Conservation (phyloP, 2,888 invertebrate genomes). For the Choristoneura rosaceana region DNA sequence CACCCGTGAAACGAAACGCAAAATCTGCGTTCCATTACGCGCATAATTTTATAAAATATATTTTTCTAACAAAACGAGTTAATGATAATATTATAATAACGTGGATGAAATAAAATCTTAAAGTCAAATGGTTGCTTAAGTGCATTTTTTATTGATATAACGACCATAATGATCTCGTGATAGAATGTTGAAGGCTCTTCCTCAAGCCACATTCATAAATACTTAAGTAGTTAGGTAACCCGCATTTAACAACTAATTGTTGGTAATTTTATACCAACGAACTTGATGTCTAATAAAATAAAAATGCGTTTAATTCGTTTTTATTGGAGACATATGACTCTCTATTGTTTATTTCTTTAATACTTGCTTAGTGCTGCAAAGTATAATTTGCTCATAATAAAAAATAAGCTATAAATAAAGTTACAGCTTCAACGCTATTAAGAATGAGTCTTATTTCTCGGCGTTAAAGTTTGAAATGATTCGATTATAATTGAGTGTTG, state of each 20-base stretch:
- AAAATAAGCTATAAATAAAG: background rate
- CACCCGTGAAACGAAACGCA: conserved; percentile 23
- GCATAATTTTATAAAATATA: background rate
- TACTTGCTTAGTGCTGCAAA: background rate
- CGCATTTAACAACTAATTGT: conserved; percentile 20
- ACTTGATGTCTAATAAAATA: background rate
- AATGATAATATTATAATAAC: conserved; percentile 11
- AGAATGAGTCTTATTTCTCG: conserved; percentile 4
- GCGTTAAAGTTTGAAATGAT: conserved; percentile 20
- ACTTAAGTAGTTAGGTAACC: conserved; percentile 29
- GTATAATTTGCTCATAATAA: background rate
- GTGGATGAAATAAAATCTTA: conserved; percentile 15
- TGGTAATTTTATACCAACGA: background rate
- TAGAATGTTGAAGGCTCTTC: conserved; percentile 76
- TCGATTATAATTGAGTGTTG: conserved; percentile 29
- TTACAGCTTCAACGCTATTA: background rate
- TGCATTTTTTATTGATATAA: conserved; percentile 58
- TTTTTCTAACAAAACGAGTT: background rate
- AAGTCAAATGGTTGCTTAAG: conserved; percentile 16
- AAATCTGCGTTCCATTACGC: conserved; percentile 14
- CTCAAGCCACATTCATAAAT: conserved; percentile 52
- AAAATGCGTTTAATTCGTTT: background rate
- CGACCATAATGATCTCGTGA: conserved; percentile 65
- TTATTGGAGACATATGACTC: background rate
- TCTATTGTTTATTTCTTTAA: background rate